These are phyloP conservation scores for Machaerirhynchus nigripectus DNA, from an alignment of 2,113 vertebrate genomes.

Conservation along the genomic window DNA sequence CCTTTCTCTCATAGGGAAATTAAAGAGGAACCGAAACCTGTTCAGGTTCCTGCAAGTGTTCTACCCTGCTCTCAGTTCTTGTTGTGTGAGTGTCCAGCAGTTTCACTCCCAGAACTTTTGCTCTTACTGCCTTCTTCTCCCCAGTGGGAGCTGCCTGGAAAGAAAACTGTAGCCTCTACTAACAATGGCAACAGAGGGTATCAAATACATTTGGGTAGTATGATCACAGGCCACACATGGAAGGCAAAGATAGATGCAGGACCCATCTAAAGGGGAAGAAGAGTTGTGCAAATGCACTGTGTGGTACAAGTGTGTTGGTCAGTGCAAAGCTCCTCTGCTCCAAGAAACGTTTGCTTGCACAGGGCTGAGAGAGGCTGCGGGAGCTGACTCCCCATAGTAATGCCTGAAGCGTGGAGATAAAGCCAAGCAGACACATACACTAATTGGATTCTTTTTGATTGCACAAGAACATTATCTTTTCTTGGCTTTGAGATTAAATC, in stretches of 20 bases:
- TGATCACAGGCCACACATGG: background rate
- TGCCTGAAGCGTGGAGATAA: background rate
- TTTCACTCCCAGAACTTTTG: rapidly evolving
- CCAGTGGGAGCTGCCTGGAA: background rate
- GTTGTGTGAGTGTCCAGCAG: background rate
- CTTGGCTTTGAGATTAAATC: conserved; percentile 8
- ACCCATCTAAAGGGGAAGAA: background rate
- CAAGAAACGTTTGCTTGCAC: background rate
- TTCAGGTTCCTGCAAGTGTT: background rate
- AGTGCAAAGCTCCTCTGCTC: background rate
- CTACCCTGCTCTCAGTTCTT: background rate
- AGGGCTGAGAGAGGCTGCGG: background rate
- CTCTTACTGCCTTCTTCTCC: background rate
- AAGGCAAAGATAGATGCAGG: background rate
- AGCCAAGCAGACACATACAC: background rate
- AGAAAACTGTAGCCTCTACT: background rate
- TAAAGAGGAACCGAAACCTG: background rate
- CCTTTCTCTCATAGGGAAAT: background rate
- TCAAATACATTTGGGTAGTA: background rate
- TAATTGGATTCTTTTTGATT: background rate
- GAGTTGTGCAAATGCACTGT: background rate
- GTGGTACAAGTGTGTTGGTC: background rate
- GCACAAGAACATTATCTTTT: background rate
- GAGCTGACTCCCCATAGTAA: background rate
- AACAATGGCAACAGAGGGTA: background rate